Evolutionary conservation across 2,113 vertebrate genomes (phyloP).

Genomic region (Piprites chloris): DNA sequence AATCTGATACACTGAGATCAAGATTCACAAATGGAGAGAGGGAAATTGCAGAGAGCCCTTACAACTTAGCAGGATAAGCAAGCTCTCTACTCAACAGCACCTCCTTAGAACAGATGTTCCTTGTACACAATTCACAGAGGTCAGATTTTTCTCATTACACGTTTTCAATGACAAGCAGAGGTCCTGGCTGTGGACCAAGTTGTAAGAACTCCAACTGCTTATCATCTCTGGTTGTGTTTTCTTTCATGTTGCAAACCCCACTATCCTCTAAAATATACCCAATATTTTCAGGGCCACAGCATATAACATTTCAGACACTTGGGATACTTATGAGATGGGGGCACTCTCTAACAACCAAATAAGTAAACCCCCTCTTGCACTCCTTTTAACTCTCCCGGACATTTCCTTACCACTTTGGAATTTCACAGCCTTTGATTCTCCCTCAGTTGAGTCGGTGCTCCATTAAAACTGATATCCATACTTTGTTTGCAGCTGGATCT

Average conservation of each 20-base stretch:
- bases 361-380: not conserved
- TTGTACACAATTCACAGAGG: not conserved
- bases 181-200: not conserved
- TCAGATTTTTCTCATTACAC: not conserved
- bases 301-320: not conserved
- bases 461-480: not conserved
- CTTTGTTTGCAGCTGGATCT: not conserved
- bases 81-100: not conserved
- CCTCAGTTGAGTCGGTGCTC: not conserved
- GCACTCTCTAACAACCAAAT: not conserved
- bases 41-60: not conserved
- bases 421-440: not conserved
- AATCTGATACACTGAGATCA: not conserved
- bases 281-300: not conserved
- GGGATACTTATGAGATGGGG: not conserved
- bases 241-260: not conserved
- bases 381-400: not conserved
- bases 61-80: not conserved
- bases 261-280: not conserved
- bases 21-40: not conserved
- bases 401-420: not conserved
- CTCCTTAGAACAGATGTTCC: not conserved
- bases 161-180: not conserved
- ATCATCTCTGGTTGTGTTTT: not conserved
- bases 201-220: not conserved